phyloP scores from a whole-genome alignment of 2,797 vertebrate genomes.

The Neoniphon sammara region DNA sequence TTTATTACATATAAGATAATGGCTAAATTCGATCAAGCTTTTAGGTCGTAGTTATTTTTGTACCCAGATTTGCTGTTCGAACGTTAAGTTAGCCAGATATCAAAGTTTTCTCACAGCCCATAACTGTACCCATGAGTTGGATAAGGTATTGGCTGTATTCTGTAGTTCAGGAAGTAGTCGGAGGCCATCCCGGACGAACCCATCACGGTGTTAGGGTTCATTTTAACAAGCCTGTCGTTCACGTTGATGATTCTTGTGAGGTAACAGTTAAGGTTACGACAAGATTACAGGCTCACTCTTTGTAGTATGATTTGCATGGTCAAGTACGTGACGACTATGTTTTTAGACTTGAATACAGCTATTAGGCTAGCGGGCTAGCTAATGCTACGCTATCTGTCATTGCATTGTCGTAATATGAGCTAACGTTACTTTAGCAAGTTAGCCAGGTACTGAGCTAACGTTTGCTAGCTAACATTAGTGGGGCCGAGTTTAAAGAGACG shows the following conservation, averaged over 20 bases:
- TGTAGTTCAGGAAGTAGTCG: constrained; percentile 41
- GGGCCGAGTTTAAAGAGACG: constrained; percentile 74
- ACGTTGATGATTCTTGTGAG: not conserved
- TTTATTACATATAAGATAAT: not conserved
- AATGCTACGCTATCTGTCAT: constrained; percentile 14
- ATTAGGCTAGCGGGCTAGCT: constrained; percentile 26
- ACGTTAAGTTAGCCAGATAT: not conserved
- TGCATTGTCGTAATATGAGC: not conserved
- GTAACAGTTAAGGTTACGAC: not conserved
- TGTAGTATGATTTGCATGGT: not conserved
- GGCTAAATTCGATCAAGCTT: fast-evolving
- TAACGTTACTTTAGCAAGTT: constrained; percentile 28
- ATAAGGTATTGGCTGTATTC: not conserved
- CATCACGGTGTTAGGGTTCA: not conserved
- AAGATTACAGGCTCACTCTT: not conserved
- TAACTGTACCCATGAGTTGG: not conserved
- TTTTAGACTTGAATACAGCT: not conserved
- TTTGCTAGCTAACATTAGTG: constrained; percentile 29
- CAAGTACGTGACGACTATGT: no score
- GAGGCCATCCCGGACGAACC: not conserved
- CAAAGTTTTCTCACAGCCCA: not conserved
- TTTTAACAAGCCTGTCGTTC: not conserved
- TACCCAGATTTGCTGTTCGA: fast-evolving
- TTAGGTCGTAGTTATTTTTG: fast-evolving
- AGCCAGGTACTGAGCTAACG: constrained; percentile 30